These are phyloP conservation scores for Isurus oxyrinchus DNA, from an alignment of 2,113 vertebrate species.

Conservation along the genomic window DNA sequence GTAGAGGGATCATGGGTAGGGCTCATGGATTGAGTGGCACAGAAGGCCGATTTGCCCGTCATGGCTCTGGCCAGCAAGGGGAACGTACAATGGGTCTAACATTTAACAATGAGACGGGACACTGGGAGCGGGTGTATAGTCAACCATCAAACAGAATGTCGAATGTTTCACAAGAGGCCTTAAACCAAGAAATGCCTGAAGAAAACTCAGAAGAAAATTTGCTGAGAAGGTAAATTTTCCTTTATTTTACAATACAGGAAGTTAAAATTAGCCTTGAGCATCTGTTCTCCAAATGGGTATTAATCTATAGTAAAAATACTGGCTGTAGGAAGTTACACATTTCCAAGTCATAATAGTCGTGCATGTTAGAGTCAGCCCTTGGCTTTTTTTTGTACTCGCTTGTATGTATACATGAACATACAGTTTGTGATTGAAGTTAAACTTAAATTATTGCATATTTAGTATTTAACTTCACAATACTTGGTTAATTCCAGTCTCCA, in stretches of 20 bases:
- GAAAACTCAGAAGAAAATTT: conserved; percentile 94
- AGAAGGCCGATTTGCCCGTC: conserved; percentile 46
- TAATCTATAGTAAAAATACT: background rate
- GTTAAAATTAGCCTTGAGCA: background rate
- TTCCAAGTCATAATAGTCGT: no score
- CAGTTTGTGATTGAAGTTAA: background rate
- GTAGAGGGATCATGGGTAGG: conserved; percentile 66
- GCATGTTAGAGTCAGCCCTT: background rate
- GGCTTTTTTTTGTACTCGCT: background rate
- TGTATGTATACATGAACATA: background rate
- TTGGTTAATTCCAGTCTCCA: background rate
- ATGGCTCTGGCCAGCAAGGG: conserved; percentile 61
- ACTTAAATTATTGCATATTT: background rate
- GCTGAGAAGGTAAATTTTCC: conserved; percentile 75
- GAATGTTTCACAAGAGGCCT: conserved; percentile 87
- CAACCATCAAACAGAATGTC: conserved; percentile 72
- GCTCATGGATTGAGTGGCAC: conserved; percentile 57
- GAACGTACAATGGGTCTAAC: conserved; percentile 89
- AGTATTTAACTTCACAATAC: background rate
- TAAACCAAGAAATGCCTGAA: conserved; percentile 96
- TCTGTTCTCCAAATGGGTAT: background rate
- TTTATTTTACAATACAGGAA: background rate
- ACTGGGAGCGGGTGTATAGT: conserved; percentile 89
- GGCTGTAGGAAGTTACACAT: no score
- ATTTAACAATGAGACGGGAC: conserved; percentile 93